phyloP scores from a whole-genome alignment of 1,140 invertebrate species.

The Augochlora pura region DNA sequence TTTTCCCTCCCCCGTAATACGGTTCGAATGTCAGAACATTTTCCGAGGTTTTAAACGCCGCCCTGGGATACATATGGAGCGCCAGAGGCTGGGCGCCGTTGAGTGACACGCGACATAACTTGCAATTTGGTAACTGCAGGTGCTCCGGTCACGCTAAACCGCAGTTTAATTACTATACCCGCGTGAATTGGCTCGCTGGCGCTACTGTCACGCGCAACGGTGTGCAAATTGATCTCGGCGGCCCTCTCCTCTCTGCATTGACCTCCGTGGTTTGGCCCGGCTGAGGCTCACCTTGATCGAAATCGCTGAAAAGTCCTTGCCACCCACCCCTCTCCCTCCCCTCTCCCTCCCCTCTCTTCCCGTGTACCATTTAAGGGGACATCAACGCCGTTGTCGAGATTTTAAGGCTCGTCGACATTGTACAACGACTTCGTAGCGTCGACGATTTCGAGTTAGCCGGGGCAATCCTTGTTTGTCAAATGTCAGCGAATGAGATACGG shows the following conservation, averaged over 20 bases:
- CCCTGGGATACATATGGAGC: conserved; percentile 18
- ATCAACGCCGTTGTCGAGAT: too few species aligned
- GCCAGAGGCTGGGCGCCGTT: conserved; percentile 48
- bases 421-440: too few species aligned
- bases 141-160: conserved; percentile 76
- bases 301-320: conserved; percentile 38
- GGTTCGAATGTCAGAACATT: conserved; percentile 28
- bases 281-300: conserved; percentile 41
- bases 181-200: conserved; percentile 74
- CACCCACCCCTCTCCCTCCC: too few species aligned
- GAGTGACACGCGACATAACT: conserved; percentile 76
- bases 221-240: conserved; percentile 74
- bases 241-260: conserved; percentile 60
- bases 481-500: too few species aligned
- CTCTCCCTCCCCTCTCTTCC: too few species aligned
- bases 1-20: background rate
- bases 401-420: background rate
- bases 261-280: conserved; percentile 32
- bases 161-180: conserved; percentile 78
- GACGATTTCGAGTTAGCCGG: too few species aligned
- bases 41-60: conserved; percentile 28
- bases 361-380: conserved; percentile 13
- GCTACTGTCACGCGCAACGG: conserved; percentile 74
- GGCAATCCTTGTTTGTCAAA: too few species aligned
- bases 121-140: conserved; percentile 76